Base-by-base conservation (phyloP, 2,888 invertebrate species). In the Patella ulyssiponensis region DNA sequence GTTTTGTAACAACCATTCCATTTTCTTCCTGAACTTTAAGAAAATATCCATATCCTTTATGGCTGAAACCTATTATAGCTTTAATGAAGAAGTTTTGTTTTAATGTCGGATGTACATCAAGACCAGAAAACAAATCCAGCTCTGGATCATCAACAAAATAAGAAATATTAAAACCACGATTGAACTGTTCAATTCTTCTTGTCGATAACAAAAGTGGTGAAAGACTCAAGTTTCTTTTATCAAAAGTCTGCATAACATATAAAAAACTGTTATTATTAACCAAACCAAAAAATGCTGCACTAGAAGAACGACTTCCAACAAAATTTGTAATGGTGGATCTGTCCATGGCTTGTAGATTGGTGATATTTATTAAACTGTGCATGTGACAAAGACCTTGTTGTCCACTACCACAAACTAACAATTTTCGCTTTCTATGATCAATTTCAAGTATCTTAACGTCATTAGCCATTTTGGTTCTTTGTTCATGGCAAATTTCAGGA, bases 51-150 rank as follows among this genome's bases (percentile, higher is more conserved):
- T 85, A 89, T 2, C 83, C 80, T 0, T 81, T 83, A 71, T 88
- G 79, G 64, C 86, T 80, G 76, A 91, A 91, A 0, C 87, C 86
- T 73, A 87, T 82, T 17, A 91, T 80, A 80, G 90, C 90, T 44
- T 87, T 80, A 74, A 90, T 86, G 27, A 79, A 75, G 74, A 81
- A 83, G 0, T 44, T 75, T 0, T 69, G 3, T 73, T 77, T 77
- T 9, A 76, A n/a, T 0, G 15, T 11, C 5, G 4, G 4, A 9
- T 27, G 1, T 14, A 83, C 78, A 33, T 81, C 80, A 9, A 82
- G 64, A 0, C 73, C 80, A 14, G 82, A 82, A 44, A 79, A 74
- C 52, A 73, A 74, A 3, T 3, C 2, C 2, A 71, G 2, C 0
- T 3, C 53, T 2, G 7, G 12, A 51, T 80, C 53, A 17, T 75